phyloP scores from a whole-genome alignment of 2,888 invertebrate genomes.

The Conchocele bisecta region DNA sequence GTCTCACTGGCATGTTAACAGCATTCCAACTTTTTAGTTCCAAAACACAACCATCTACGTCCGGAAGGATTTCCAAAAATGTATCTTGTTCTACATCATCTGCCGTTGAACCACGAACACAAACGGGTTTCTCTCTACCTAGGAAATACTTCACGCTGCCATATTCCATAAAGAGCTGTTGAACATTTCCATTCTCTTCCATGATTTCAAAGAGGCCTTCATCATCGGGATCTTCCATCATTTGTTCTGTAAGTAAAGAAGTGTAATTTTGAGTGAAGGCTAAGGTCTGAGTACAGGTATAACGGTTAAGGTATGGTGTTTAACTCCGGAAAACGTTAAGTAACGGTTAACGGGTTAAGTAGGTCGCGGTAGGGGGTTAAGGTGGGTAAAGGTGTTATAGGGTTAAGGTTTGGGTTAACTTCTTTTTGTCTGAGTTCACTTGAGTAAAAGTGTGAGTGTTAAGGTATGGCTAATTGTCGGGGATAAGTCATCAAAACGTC shows the following conservation, averaged over 20 bases:
- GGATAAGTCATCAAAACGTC: neutral
- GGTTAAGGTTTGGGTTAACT: neutral
- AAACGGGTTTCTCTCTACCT: slow-evolving; percentile 1
- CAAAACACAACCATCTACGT: slow-evolving; percentile 31
- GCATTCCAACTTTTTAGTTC: slow-evolving; percentile 6
- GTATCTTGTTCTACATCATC: neutral
- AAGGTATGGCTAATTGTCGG: neutral
- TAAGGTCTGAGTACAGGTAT: neutral
- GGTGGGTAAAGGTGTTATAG: slow-evolving; percentile 4
- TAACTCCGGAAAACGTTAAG: too few species aligned
- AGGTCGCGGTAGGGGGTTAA: neutral
- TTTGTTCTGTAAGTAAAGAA: neutral
- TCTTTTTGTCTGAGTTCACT: neutral
- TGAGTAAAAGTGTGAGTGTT: neutral
- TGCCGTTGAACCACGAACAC: slow-evolving; percentile 11
- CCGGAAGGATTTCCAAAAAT: slow-evolving; percentile 1
- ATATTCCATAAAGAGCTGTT: neutral
- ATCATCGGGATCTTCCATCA: neutral
- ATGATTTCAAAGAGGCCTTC: neutral
- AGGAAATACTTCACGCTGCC: neutral
- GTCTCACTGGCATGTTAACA: slow-evolving; percentile 12
- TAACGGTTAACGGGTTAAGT: neutral
- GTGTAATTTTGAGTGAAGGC: too few species aligned
- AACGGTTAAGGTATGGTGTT: neutral
- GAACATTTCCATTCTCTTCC: neutral